Evolutionary conservation across 2,113 vertebrate species (phyloP).

Genomic region (Mola mola): DNA sequence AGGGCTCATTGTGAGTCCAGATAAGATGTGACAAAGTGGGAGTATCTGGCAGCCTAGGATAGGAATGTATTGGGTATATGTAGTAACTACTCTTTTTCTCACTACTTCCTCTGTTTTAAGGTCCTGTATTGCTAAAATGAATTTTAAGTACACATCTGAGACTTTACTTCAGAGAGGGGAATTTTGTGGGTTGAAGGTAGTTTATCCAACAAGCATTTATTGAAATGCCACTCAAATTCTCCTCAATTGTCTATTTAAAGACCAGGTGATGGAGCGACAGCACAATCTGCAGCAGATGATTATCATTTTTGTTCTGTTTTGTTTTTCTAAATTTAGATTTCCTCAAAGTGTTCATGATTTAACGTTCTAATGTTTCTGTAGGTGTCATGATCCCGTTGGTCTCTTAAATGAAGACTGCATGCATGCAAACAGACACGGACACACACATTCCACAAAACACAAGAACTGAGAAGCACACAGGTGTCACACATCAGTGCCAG

Average conservation of each 20-base stretch:
- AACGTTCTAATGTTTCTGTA: constrained; percentile 17
- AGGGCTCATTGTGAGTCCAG: too few relatives aligned
- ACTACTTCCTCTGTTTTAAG: background rate
- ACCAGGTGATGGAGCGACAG: background rate
- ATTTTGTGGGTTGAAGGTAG: constrained; percentile 6
- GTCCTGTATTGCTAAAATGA: background rate
- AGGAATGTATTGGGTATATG: too few relatives aligned
- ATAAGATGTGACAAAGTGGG: too few relatives aligned
- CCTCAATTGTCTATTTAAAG: constrained; percentile 17
- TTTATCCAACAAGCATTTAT: constrained; percentile 5
- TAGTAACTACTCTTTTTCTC: background rate
- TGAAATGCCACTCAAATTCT: background rate
- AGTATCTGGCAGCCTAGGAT: too few relatives aligned
- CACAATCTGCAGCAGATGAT: background rate
- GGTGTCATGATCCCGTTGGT: background rate
- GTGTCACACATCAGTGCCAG: constrained; percentile 34
- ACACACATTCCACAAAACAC: background rate
- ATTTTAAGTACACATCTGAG: constrained; percentile 2
- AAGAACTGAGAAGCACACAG: background rate
- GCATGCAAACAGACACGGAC: constrained; percentile 9
- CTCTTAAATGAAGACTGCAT: background rate
- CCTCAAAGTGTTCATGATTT: constrained; percentile 6
- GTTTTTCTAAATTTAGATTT: background rate
- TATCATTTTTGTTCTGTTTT: background rate
- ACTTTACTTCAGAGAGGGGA: background rate